Conservation (phyloP, 2,113 vertebrate species). For the Ageneiosus marmoratus region DNA sequence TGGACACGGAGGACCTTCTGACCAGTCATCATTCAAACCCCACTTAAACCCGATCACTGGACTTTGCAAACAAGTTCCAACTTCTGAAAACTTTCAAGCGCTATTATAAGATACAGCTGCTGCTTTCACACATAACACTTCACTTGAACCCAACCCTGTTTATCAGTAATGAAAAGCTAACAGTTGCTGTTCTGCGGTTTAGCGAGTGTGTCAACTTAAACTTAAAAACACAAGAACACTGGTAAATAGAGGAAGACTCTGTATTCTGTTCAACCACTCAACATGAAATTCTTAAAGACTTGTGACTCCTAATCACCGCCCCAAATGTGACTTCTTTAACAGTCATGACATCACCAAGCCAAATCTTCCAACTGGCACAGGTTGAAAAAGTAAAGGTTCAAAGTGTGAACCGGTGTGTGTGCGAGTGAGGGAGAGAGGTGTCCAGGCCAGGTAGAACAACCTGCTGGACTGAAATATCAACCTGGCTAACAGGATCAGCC, state of each 20-base stretch:
- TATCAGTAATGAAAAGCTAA: neutral
- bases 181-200: neutral
- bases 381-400: neutral
- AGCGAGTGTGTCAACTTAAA: neutral
- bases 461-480: constrained; percentile 53
- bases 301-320: neutral
- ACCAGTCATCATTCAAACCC: neutral
- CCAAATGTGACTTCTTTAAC: neutral
- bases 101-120: neutral
- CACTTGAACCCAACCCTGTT: neutral
- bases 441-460: constrained; percentile 23
- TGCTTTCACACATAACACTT: neutral
- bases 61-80: neutral
- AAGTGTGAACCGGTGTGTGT: too few relatives aligned
- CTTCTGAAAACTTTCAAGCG: neutral
- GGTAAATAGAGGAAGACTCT: neutral
- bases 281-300: neutral
- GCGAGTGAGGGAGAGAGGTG: constrained; percentile 10
- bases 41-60: neutral
- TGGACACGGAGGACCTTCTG: neutral
- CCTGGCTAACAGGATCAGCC: constrained; percentile 51
- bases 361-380: neutral
- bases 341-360: neutral
- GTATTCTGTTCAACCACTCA: neutral
- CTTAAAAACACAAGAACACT: neutral